A percentile compares a stretch with the other conserved stretches of the same genome.
phyloP scores from a whole-genome alignment of 2,113 vertebrate genomes.

The Thamnaconus septentrionalis region DNA sequence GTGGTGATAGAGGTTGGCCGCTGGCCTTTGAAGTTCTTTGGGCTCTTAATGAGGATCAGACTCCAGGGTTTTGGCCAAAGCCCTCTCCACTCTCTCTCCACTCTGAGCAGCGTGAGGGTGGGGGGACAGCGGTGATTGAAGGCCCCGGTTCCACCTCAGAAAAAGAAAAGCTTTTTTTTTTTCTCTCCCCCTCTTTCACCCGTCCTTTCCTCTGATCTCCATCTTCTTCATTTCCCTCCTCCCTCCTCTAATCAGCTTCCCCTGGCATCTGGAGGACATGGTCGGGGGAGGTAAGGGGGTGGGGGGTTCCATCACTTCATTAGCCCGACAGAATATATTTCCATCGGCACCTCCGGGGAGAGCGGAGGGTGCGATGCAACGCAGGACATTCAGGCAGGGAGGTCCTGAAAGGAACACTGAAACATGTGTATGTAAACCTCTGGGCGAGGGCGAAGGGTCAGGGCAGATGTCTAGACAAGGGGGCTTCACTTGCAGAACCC shows the following conservation, averaged over 20 bases:
- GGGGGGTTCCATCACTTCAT: constrained; percentile 4
- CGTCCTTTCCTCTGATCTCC: neutral
- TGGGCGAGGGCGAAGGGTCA: constrained; percentile 29
- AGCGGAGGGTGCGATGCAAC: constrained; percentile 2
- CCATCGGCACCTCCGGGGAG: constrained; percentile 38
- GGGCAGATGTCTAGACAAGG: constrained; percentile 38
- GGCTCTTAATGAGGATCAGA: constrained; percentile 72
- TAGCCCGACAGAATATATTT: constrained; percentile 56
- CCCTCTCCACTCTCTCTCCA: constrained; percentile 6
- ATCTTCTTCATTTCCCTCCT: constrained; percentile 28
- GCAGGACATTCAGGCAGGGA: neutral
- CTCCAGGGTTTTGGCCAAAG: constrained; percentile 42
- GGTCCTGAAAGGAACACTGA: constrained; percentile 24
- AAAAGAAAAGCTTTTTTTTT: constrained; percentile 17
- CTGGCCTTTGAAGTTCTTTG: constrained; percentile 68
- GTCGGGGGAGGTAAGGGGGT: constrained; percentile 5
- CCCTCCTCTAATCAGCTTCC: constrained; percentile 6
- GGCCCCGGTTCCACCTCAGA: constrained; percentile 35
- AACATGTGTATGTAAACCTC: constrained; percentile 52
- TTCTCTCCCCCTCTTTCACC: constrained; percentile 13
- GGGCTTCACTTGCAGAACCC: constrained; percentile 30
- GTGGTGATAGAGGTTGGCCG: constrained; percentile 62
- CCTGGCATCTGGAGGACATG: no score
- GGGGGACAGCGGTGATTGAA: constrained; percentile 36
- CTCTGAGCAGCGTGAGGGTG: constrained; percentile 29